Evolutionary conservation across 2,113 vertebrate genomes (phyloP), one percentile per base, ranked within the genome.

Genomic region (Triplophysa rosa): DNA sequence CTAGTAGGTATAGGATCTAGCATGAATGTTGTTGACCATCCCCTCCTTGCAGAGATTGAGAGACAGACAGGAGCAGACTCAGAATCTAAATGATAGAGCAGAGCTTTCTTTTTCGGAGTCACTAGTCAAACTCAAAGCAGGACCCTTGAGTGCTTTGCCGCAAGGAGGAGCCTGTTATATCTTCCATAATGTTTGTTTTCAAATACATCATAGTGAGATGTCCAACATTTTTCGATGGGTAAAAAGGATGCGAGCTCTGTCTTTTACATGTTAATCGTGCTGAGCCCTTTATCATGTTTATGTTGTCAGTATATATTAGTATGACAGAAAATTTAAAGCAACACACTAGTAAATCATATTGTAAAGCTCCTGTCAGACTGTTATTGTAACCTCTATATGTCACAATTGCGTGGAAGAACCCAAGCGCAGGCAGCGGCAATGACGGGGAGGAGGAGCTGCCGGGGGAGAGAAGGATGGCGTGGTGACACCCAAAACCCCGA

Each of bases 61-160:
- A 91, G 90, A 85, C 80, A 63, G 29, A 85, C 67, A 80, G 87
- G 86, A 87, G 89, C 87, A 85, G 87, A 87, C 82, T 17, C 83
- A 86, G 91, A 88, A 93, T 93, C 65, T 91, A 84, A 93, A 92
- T 92, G 87, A 92, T 87, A 88, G 70, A 77, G 71, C 73, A 79
- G 78, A 42, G 29, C 85, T 85, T 85, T 89, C 26, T n/a, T 76
- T 79, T 82, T n/a, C 17, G 67, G 24, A 24, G 54, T 54, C 33
- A 42, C 19, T 26, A 47, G 29, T 45, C 40, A 40, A 71, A 59
- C 42, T 72, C 68, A 52, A 78, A 67, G 54, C 78, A 63, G 26
- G 29, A 61, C 33, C 63, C 45, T 56, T 21, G 64, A 37, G 52
- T 77, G 40, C 42, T 56, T 19, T 12, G 23, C 23, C 10, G 24